phyloP scores from a whole-genome alignment of 2,113 vertebrate species.

The Barnardius zonarius region DNA sequence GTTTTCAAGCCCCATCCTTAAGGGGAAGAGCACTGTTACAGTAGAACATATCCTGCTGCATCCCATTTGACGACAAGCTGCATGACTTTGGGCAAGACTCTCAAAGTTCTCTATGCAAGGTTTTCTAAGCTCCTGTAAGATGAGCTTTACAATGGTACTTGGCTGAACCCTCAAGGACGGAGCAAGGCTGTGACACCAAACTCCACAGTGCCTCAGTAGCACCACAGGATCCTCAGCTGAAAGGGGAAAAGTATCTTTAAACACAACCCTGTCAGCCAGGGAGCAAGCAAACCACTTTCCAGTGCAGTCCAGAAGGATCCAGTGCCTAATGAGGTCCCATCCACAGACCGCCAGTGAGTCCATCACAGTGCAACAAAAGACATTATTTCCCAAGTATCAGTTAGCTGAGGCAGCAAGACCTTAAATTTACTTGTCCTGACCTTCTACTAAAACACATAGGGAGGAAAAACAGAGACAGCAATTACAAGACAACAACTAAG shows the following conservation, averaged over 20 bases:
- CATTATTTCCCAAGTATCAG: not conserved
- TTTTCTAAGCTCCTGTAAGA: not conserved
- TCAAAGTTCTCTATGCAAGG: too few relatives aligned
- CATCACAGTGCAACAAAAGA: not conserved
- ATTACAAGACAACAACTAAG: not conserved
- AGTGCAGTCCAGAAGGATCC: not conserved
- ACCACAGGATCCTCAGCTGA: not conserved
- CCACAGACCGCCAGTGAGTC: not conserved
- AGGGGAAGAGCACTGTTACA: not conserved
- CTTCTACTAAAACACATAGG: not conserved
- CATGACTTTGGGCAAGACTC: accelerated
- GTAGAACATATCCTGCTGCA: not conserved
- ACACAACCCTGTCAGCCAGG: not conserved
- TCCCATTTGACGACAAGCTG: not conserved
- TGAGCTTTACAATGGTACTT: not conserved
- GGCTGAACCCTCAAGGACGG: not conserved
- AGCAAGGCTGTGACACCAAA: not conserved
- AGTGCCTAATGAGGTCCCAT: not conserved
- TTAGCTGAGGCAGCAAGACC: not conserved
- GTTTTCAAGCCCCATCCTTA: not conserved
- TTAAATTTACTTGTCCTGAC: not conserved
- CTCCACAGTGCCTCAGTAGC: not conserved
- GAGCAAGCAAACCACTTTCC: not conserved
- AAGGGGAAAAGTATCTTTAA: not conserved
- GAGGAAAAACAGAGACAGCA: not conserved